These are phyloP conservation scores for Pristionchus mayeri DNA, from an alignment of 2,888 invertebrate species.

Conservation along the genomic window DNA sequence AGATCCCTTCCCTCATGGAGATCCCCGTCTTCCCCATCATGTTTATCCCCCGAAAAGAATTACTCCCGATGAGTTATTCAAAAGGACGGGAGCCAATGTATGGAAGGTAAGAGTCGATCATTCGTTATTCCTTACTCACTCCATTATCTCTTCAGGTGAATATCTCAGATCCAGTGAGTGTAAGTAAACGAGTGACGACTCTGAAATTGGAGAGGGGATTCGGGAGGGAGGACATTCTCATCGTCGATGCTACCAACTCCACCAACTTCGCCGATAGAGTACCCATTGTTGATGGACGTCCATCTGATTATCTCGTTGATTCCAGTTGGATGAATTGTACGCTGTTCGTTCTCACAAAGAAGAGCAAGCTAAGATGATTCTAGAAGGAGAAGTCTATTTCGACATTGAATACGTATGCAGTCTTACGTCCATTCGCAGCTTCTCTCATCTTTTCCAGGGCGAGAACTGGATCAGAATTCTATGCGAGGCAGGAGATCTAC, in stretches of 20 bases:
- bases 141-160: background rate
- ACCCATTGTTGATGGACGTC: background rate
- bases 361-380: slow-evolving; percentile 27
- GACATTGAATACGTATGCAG: slow-evolving; percentile 41
- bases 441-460: background rate
- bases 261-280: slow-evolving; percentile 19
- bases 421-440: background rate
- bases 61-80: slow-evolving; percentile 38
- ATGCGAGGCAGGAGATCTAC: slow-evolving; percentile 36
- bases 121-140: background rate
- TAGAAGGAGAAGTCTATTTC: slow-evolving; percentile 34
- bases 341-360: background rate
- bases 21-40: slow-evolving; percentile 48
- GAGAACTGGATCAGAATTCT: slow-evolving; percentile 27
- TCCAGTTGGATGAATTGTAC: slow-evolving; percentile 28
- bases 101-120: slow-evolving; percentile 26
- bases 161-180: slow-evolving; percentile 12
- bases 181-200: slow-evolving; percentile 37
- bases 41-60: slow-evolving; percentile 20
- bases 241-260: slow-evolving; percentile 7
- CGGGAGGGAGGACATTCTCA: slow-evolving; percentile 37
- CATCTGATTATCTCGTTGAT: background rate
- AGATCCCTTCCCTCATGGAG: slow-evolving; percentile 42
- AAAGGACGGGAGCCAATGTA: slow-evolving; percentile 35
- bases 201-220: slow-evolving; percentile 40